These are phyloP conservation scores for Xestobium rufovillosum DNA, from an alignment of 2,888 invertebrate species.

Conservation along the genomic window DNA sequence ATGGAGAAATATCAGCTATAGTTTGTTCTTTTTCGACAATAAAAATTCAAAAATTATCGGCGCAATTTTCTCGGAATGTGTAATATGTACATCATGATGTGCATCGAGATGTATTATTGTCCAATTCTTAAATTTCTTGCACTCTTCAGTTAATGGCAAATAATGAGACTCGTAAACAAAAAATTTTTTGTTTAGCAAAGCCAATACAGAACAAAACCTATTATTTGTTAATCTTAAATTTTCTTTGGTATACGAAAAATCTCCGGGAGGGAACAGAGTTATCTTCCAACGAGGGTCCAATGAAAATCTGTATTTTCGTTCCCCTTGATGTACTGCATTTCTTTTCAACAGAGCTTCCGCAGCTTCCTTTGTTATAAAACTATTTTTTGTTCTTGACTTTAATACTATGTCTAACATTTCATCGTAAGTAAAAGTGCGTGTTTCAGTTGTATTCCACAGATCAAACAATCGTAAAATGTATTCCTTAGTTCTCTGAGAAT, in stretches of 20 bases:
- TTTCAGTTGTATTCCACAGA: too few relatives aligned
- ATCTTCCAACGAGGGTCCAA: slow-evolving; percentile 49
- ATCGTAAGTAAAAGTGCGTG: slow-evolving; percentile 42
- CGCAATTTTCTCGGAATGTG: slow-evolving; percentile 48
- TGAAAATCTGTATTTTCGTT: slow-evolving; percentile 47
- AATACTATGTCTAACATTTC: slow-evolving; percentile 46
- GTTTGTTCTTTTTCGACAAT: slow-evolving; percentile 25
- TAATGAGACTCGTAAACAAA: slow-evolving; percentile 24
- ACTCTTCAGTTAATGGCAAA: slow-evolving; percentile 24
- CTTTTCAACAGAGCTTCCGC: slow-evolving; percentile 46
- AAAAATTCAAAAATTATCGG: slow-evolving; percentile 32
- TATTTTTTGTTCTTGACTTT: slow-evolving; percentile 38
- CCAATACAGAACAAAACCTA: slow-evolving; percentile 37
- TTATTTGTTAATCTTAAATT: slow-evolving; percentile 34
- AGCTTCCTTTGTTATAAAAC: slow-evolving; percentile 40
- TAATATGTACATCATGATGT: slow-evolving; percentile 56
- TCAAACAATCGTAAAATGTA: slow-evolving; percentile 31
- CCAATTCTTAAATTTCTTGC: slow-evolving; percentile 29
- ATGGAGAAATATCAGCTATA: too few relatives aligned
- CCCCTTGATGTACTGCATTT: slow-evolving; percentile 40
- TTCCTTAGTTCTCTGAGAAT: slow-evolving; percentile 31
- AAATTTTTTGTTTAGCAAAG: slow-evolving; percentile 28
- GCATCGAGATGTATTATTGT: slow-evolving; percentile 44
- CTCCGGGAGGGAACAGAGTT: slow-evolving; percentile 36
- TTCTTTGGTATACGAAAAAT: slow-evolving; percentile 30